These are phyloP conservation scores for Zoroaster sp. DNA, from an alignment of 53 echinoderm and acorn worm genomes.

Conservation along the genomic window DNA sequence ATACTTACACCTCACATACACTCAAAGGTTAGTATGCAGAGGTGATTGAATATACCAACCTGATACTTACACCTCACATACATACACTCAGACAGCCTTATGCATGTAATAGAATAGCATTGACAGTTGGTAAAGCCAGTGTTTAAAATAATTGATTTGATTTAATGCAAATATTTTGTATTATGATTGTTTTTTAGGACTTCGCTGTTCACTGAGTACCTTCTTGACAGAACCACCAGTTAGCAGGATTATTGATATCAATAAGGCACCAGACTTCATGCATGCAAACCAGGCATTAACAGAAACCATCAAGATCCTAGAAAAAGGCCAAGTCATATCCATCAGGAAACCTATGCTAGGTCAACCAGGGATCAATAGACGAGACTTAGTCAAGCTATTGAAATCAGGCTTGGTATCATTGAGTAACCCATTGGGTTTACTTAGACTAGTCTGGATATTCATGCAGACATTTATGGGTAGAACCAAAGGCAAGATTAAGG, in stretches of 20 bases:
- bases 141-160: too few relatives aligned
- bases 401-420: constrained; percentile 34
- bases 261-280: neutral
- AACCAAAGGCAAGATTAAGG: constrained; percentile 34
- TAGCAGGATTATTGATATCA: constrained; percentile 29
- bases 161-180: neutral
- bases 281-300: constrained; percentile 24
- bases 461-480: constrained; percentile 31
- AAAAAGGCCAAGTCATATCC: neutral
- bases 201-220: constrained; percentile 41
- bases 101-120: too few relatives aligned
- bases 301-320: neutral
- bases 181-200: neutral
- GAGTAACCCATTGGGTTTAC: constrained; percentile 37
- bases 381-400: constrained; percentile 32
- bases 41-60: too few relatives aligned
- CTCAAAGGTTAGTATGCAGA: too few relatives aligned
- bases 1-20: too few relatives aligned
- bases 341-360: neutral
- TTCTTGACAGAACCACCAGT: constrained; percentile 36
- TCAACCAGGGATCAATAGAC: constrained; percentile 13
- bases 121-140: too few relatives aligned
- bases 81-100: too few relatives aligned
- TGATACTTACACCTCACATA: too few relatives aligned
- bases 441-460: constrained; percentile 29